Percentiles rank a stretch among this genome's conserved stretches.
phyloP scores from a whole-genome alignment of 2,888 invertebrate genomes.

The Trachelus stipa region DNA sequence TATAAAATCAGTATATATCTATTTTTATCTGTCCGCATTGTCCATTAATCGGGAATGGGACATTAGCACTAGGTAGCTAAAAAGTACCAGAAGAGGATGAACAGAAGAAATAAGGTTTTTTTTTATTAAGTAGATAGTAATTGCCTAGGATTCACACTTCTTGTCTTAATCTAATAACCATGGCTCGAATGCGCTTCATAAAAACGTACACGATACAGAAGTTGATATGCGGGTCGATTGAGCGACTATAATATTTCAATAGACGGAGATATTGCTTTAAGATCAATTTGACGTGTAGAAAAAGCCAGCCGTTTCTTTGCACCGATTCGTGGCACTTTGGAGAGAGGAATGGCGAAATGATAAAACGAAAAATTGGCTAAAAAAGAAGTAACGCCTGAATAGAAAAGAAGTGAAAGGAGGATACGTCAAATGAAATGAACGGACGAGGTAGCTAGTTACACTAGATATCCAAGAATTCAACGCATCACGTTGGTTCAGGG shows the following conservation, averaged over 20 bases:
- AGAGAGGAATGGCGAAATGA: not conserved
- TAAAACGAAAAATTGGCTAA: not conserved
- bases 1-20: not conserved
- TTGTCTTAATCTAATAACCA: not conserved
- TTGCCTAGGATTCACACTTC: not conserved
- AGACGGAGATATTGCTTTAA: not conserved
- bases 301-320: not conserved
- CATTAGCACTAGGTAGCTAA: conserved; percentile 6
- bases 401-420: not conserved
- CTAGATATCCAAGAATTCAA: not conserved
- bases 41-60: not conserved
- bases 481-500: conserved; percentile 14
- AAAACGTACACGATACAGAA: not conserved
- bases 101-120: conserved; percentile 11
- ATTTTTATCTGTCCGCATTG: not conserved
- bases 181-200: not conserved
- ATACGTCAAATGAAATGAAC: not conserved
- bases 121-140: not conserved
- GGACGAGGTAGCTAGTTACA: not conserved
- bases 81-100: not conserved
- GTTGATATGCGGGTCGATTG: not conserved
- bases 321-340: too few relatives aligned
- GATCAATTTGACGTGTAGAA: not conserved
- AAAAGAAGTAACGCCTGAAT: not conserved
- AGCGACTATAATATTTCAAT: not conserved